phyloP scores from a whole-genome alignment of 2,888 invertebrate species.

The Didymodactylos carnosus region DNA sequence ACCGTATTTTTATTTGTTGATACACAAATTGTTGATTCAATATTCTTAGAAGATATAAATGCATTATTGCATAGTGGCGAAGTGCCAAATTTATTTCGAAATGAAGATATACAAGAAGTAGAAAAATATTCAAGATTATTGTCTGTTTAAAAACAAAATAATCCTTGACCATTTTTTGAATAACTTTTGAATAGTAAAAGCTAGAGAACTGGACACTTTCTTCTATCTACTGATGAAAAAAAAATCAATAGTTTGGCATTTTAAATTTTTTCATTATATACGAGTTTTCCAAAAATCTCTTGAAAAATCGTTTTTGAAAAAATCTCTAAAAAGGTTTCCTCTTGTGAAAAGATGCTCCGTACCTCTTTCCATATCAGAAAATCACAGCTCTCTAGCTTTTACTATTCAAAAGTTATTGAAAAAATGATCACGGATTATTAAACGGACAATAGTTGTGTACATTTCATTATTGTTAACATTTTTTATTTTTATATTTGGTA shows the following conservation, averaged over 20 bases:
- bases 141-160: slow-evolving; percentile 40
- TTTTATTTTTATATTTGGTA: neutral
- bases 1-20: slow-evolving; percentile 65
- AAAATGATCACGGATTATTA: too few species aligned
- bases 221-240: too few species aligned
- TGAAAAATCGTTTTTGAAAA: too few species aligned
- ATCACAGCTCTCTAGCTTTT: too few species aligned
- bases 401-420: too few species aligned
- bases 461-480: neutral
- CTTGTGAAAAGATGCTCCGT: too few species aligned
- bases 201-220: too few species aligned
- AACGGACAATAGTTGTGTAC: too few species aligned
- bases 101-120: slow-evolving; percentile 69
- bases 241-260: too few species aligned
- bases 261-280: neutral
- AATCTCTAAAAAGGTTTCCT: too few species aligned
- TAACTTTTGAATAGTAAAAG: too few species aligned
- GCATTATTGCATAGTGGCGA: slow-evolving; percentile 69
- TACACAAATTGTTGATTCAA: slow-evolving; percentile 57
- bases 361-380: neutral
- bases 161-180: neutral
- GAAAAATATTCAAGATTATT: neutral
- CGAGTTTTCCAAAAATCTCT: too few species aligned
- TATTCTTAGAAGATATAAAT: slow-evolving; percentile 67
- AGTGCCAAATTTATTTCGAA: slow-evolving; percentile 62